These are phyloP conservation scores for Kuschelorhynchus macadamiae DNA, from an alignment of 2,888 invertebrate species.

Conservation along the genomic window DNA sequence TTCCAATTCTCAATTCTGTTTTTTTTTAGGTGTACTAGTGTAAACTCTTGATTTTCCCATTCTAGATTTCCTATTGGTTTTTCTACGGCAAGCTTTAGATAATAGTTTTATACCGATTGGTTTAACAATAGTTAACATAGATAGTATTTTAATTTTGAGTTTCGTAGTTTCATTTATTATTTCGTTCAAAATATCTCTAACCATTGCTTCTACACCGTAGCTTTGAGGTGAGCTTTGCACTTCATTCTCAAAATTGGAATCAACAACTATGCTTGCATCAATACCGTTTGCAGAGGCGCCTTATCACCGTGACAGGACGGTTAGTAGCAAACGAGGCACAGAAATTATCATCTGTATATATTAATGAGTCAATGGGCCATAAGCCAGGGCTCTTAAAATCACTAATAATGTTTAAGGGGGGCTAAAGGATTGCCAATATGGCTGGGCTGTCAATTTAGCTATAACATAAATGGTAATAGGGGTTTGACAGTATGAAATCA, in stretches of 20 bases:
- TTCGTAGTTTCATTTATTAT: too few relatives aligned
- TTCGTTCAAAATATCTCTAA: too few relatives aligned
- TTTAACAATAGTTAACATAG: too few relatives aligned
- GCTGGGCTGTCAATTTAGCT: conserved; percentile 47
- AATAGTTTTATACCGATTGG: neutral
- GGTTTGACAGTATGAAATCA: conserved; percentile 49
- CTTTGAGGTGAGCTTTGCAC: too few relatives aligned
- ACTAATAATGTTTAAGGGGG: neutral
- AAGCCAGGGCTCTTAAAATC: conserved; percentile 24
- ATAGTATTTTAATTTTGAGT: too few relatives aligned
- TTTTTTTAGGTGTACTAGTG: conserved; percentile 4
- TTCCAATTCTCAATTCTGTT: neutral
- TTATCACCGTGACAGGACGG: too few relatives aligned
- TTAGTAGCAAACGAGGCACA: neutral
- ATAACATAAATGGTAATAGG: conserved; percentile 56
- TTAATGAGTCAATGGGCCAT: neutral
- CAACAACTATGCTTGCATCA: too few relatives aligned
- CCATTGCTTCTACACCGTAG: too few relatives aligned
- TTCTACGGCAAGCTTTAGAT: neutral
- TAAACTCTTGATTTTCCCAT: conserved; percentile 15
- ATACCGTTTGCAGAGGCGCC: too few relatives aligned
- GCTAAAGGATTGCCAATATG: conserved; percentile 40
- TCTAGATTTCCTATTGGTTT: conserved; percentile 3
- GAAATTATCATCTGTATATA: neutral
- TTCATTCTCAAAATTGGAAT: too few relatives aligned